Conservation (phyloP, 2,888 invertebrate genomes). For the Drosophila diplacantha region DNA sequence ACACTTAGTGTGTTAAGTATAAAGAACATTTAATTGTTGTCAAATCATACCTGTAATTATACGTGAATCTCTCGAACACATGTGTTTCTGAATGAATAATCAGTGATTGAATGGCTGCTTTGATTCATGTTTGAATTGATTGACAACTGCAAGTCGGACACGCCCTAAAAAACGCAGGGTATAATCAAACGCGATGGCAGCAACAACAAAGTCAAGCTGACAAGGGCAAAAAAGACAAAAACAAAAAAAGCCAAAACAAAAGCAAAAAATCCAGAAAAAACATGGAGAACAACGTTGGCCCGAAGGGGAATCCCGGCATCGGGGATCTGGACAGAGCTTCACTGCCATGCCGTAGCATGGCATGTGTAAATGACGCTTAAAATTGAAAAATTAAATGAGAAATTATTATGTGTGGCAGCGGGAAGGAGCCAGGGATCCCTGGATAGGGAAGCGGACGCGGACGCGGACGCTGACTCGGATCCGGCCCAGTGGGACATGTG, state of each 20-base stretch:
- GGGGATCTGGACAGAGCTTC: constrained; percentile 66
- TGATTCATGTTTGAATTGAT: constrained; percentile 18
- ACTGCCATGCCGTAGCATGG: constrained; percentile 64
- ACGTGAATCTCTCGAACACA: background rate
- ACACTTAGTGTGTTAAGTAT: too few species aligned
- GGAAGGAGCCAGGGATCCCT: constrained; percentile 2
- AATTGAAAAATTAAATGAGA: constrained; percentile 75
- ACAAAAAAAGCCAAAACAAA: background rate
- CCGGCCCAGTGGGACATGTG: constrained; percentile 40
- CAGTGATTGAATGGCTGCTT: constrained; percentile 7
- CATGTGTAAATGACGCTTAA: constrained; percentile 75
- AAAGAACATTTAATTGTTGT: background rate
- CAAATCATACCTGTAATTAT: background rate
- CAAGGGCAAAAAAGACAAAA: constrained; percentile 18
- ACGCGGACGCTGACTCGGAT: constrained; percentile 30
- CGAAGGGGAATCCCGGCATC: constrained; percentile 25
- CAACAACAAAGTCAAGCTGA: constrained; percentile 46
- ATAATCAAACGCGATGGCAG: constrained; percentile 37
- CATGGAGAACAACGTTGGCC: constrained; percentile 17
- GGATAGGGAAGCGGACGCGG: constrained; percentile 43
- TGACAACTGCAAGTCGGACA: constrained; percentile 16
- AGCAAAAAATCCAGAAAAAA: constrained; percentile 2
- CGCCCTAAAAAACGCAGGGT: constrained; percentile 22
- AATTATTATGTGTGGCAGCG: constrained; percentile 72
- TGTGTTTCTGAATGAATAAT: constrained; percentile 2